phyloP scores from a whole-genome alignment of 2,888 invertebrate genomes.

The Craniophora ligustri region DNA sequence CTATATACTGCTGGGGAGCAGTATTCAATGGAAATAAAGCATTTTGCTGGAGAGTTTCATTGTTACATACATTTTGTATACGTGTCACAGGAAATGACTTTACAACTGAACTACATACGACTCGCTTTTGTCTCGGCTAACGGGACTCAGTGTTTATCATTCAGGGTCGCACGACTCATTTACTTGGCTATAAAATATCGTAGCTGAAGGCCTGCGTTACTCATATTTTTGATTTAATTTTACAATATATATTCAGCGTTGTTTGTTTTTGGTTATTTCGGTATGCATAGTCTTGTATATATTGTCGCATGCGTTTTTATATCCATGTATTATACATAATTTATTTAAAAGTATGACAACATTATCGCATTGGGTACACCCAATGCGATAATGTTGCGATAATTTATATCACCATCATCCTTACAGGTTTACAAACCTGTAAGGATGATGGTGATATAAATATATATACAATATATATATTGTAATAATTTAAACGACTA shows the following conservation, averaged over 20 bases:
- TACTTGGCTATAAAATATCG: constrained; percentile 53
- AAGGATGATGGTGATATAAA: no score
- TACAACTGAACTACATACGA: constrained; percentile 66
- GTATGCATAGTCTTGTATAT: no score
- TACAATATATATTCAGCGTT: background rate
- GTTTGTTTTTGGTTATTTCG: background rate
- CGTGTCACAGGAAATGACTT: constrained; percentile 72
- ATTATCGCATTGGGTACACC: no score
- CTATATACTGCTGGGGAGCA: constrained; percentile 47
- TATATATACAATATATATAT: no score
- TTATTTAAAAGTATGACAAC: no score
- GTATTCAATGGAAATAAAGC: constrained; percentile 76
- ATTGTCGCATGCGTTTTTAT: no score
- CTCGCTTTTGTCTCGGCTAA: constrained; percentile 69
- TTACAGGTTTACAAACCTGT: no score
- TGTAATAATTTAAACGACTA: no score
- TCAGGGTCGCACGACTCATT: constrained; percentile 68
- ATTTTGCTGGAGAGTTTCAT: constrained; percentile 66
- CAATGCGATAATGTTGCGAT: no score
- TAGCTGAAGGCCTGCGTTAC: constrained; percentile 21
- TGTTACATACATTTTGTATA: constrained; percentile 65
- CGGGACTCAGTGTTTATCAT: constrained; percentile 68
- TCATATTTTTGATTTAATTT: constrained; percentile 7
- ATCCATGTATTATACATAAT: no score
- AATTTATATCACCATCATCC: no score